These are phyloP conservation scores for Dromius quadrimaculatus DNA, from an alignment of 2,888 invertebrate genomes.

Conservation along the genomic window DNA sequence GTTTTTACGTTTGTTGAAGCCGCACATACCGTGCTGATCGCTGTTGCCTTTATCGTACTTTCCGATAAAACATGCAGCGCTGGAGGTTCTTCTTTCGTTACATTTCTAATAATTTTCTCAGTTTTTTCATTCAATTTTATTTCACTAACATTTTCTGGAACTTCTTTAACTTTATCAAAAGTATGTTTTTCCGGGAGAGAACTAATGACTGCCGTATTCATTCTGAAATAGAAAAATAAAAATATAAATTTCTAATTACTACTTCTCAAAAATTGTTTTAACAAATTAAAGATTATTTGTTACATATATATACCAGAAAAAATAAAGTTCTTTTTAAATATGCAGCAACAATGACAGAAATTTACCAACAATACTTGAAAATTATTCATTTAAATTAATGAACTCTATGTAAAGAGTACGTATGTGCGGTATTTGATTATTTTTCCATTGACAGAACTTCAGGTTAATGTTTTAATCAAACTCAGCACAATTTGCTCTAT, in stretches of 20 bases:
- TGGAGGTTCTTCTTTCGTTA: conserved; percentile 38
- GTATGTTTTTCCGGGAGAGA: conserved; percentile 30
- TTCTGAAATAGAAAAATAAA: conserved; percentile 37
- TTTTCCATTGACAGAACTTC: conserved; percentile 44
- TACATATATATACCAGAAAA: background rate
- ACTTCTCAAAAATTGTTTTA: background rate
- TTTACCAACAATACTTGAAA: conserved; percentile 43
- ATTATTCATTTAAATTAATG: conserved; percentile 38
- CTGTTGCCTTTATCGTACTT: background rate
- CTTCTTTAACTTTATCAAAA: conserved; percentile 39
- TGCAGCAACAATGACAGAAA: conserved; percentile 37
- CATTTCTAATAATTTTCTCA: conserved; percentile 5
- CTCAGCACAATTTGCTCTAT: background rate
- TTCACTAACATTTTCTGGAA: conserved; percentile 9
- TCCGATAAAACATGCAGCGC: conserved; percentile 34
- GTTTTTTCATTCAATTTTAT: conserved; percentile 20
- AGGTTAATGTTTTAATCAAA: conserved; percentile 28
- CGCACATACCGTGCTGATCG: background rate
- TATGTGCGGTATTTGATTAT: conserved; percentile 47
- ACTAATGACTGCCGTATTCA: conserved; percentile 42
- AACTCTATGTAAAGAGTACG: conserved; percentile 32
- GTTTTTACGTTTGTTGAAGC: conserved; percentile 27
- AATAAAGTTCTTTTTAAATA: conserved; percentile 7
- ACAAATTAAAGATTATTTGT: background rate
- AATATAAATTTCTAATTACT: conserved; percentile 3